These are phyloP conservation scores for Chrysopilus asiliformis DNA, from an alignment of 2,888 invertebrate genomes.

Conservation along the genomic window DNA sequence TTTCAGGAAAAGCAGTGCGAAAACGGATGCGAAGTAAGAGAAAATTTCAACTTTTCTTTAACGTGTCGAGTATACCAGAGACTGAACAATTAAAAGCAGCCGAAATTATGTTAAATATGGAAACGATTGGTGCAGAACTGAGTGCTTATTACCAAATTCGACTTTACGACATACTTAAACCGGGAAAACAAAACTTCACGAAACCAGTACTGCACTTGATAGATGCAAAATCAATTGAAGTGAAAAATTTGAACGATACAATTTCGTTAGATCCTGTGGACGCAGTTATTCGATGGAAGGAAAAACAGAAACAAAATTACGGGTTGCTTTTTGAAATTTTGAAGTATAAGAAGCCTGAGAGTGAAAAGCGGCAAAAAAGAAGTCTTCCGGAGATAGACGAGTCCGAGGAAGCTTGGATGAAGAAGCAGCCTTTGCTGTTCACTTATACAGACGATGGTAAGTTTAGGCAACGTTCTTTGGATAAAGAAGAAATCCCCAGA, in stretches of 20 bases:
- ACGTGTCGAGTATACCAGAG: slow-evolving; percentile 60
- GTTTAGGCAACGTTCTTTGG: slow-evolving; percentile 35
- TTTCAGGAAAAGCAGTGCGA: no score
- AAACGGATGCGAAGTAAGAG: slow-evolving; percentile 54
- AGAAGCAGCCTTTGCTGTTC: slow-evolving; percentile 64
- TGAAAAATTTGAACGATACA: slow-evolving; percentile 43
- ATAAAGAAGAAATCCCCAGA: slow-evolving; percentile 37
- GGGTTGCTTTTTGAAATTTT: slow-evolving; percentile 64
- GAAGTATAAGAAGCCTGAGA: slow-evolving; percentile 33
- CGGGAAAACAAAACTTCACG: slow-evolving; percentile 49
- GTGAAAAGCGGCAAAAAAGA: slow-evolving; percentile 50
- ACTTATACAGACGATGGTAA: slow-evolving; percentile 78
- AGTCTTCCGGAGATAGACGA: slow-evolving; percentile 52
- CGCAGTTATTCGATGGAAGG: slow-evolving; percentile 76
- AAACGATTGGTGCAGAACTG: slow-evolving; percentile 31
- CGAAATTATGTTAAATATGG: slow-evolving; percentile 58
- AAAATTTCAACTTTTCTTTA: slow-evolving; percentile 70
- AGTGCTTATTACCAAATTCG: slow-evolving; percentile 46
- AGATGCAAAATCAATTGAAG: slow-evolving; percentile 61
- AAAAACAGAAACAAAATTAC: slow-evolving; percentile 58
- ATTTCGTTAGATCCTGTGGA: slow-evolving; percentile 74
- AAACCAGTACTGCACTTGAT: slow-evolving; percentile 64
- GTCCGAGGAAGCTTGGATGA: slow-evolving; percentile 47
- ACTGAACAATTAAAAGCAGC: slow-evolving; percentile 70
- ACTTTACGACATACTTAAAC: slow-evolving; percentile 63